Evolutionary conservation across 2,888 invertebrate species (phyloP).

Genomic region (Lottia scabra): DNA sequence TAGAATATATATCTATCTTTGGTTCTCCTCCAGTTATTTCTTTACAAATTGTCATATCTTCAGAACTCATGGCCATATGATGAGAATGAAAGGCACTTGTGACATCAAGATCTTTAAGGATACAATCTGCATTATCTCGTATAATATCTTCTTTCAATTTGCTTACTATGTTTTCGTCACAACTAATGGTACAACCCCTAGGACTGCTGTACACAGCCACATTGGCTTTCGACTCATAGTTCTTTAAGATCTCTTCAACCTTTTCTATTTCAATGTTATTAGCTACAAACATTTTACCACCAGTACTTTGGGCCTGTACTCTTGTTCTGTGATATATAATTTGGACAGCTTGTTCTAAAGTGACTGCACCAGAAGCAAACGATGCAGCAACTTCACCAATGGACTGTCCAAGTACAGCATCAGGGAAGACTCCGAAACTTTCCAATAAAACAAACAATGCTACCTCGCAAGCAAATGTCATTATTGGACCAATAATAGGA

Average conservation of each 20-base stretch:
- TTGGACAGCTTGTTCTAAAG: conserved; percentile 41
- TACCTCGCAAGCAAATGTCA: conserved; percentile 51
- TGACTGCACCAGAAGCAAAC: conserved; percentile 33
- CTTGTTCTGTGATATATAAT: conserved; percentile 47
- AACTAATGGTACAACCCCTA: conserved; percentile 35
- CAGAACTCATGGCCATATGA: conserved; percentile 34
- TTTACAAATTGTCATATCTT: conserved; percentile 30
- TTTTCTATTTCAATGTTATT: conserved; percentile 28
- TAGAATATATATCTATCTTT: conserved; percentile 38
- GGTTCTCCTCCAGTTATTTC: conserved; percentile 23
- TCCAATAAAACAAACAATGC: conserved; percentile 39
- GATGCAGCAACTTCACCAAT: conserved; percentile 55
- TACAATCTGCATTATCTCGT: neutral
- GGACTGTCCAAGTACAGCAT: conserved; percentile 48
- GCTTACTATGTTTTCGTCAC: conserved; percentile 31
- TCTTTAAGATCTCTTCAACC: conserved; percentile 29
- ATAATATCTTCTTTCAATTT: conserved; percentile 26
- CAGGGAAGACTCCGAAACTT: conserved; percentile 37
- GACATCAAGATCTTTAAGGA: conserved; percentile 35
- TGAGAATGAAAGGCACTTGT: conserved; percentile 52
- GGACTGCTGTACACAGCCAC: conserved; percentile 38
- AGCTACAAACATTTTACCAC: conserved; percentile 48
- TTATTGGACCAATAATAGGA: conserved; percentile 41
- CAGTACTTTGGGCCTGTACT: conserved; percentile 33
- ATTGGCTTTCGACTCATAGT: conserved; percentile 20